Base-by-base conservation (phyloP, 2,888 invertebrate genomes). In the Calliphora vomitoria region DNA sequence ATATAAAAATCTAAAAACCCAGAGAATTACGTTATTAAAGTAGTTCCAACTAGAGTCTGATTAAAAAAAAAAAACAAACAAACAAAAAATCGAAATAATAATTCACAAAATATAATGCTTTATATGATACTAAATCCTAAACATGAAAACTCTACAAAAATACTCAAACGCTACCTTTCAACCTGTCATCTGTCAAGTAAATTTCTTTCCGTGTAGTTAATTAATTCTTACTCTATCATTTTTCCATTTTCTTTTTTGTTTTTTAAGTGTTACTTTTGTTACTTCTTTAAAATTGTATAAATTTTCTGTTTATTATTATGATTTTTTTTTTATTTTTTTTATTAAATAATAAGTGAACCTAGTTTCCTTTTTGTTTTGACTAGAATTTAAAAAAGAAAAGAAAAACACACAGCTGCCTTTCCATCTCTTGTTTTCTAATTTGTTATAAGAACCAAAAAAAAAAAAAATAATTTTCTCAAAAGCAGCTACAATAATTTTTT, bases 11-110 rank as follows among this genome's bases (percentile, higher is more conserved):
- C 75, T 81, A 62, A 74, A 74, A 85, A 86, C 84, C 85, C 44
- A 75, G 75, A 74, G 85, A 88, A 82, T 82, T 87, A 87, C 87
- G 87, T 87, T 87, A 82, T 64, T 79, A 58, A 87, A 89, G 92
- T 92, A 92, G 92, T 93, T 94, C 93, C 92, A 93, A 92, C 93
- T 93, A 93, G 93, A 93, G 93, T 94, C 93, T 94, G 93, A 93
- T 92, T 90, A 91, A 91, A 91, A 90, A 89, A 82, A 89, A 53
- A 55, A 41, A 81, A 60, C 75, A 71, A 68, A 47, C 68, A 76
- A 38, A 78, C 44, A 69, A 35, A 71, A 62, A 41, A 76, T 62
- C 18, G 18, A 83, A 82, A 90, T 80, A 75, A 72, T 88, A 90
- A 90, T 89, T 89, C 90, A 88, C 89, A 90, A 85, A 88, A 31